phyloP scores from a whole-genome alignment of 2,113 vertebrate genomes.

The Calypte anna region DNA sequence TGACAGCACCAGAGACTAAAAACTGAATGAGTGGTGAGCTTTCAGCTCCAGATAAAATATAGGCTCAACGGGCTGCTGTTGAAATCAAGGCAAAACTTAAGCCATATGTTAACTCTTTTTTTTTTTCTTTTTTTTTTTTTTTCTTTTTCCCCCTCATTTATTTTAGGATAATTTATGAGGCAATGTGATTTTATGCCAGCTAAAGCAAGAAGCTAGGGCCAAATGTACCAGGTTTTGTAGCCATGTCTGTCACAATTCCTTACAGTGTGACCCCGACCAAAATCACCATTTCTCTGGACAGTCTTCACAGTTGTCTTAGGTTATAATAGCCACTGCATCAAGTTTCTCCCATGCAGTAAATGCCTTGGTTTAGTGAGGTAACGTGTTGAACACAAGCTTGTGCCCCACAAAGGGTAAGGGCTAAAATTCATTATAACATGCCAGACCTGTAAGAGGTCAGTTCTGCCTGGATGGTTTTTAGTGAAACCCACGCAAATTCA shows the following conservation, averaged over 20 bases:
- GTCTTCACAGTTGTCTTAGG: background rate
- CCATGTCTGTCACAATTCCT: background rate
- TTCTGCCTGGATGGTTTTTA: background rate
- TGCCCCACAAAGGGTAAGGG: background rate
- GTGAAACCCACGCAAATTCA: background rate
- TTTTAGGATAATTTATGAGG: background rate
- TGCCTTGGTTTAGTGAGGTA: background rate
- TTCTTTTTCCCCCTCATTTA: background rate
- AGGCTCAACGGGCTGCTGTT: background rate
- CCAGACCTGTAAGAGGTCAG: background rate
- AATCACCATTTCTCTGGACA: background rate
- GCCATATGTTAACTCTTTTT: background rate
- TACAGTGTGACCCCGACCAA: background rate
- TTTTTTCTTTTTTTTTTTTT: background rate
- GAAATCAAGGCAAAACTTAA: constrained; percentile 9
- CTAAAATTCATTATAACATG: background rate
- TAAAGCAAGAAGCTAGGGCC: background rate
- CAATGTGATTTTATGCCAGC: background rate
- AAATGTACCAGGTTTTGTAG: background rate
- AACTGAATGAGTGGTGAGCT: background rate
- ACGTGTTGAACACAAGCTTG: background rate
- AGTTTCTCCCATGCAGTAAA: background rate
- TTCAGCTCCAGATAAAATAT: background rate
- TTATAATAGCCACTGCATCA: background rate
- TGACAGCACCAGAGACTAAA: background rate